phyloP scores from a whole-genome alignment of 2,797 vertebrate genomes.

The Thripadectes ignobilis region DNA sequence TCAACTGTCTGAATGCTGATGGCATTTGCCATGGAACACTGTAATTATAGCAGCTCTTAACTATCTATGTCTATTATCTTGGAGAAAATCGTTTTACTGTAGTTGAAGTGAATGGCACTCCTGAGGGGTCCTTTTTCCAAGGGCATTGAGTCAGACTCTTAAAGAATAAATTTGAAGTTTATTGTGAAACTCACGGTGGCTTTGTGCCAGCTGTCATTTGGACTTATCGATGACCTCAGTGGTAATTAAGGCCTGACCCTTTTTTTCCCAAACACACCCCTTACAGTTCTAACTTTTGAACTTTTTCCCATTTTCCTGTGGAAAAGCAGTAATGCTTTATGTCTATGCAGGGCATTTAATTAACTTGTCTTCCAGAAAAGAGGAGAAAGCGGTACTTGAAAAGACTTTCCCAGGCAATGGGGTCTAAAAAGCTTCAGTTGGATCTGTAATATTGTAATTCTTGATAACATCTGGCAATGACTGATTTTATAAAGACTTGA shows the following conservation, averaged over 20 bases:
- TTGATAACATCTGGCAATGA: neutral
- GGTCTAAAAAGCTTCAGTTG: neutral
- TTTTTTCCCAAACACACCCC: neutral
- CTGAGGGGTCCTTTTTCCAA: neutral
- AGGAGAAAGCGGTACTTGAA: neutral
- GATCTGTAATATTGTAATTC: neutral
- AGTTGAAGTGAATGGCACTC: neutral
- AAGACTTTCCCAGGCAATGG: neutral
- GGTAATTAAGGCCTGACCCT: conserved; percentile 14
- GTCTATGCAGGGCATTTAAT: neutral
- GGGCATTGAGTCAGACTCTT: neutral
- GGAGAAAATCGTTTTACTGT: neutral
- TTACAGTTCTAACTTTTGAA: conserved; percentile 27
- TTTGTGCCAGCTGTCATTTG: conserved; percentile 1
- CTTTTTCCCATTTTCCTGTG: conserved; percentile 18
- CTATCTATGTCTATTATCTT: neutral
- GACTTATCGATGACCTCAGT: neutral
- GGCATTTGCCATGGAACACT: neutral
- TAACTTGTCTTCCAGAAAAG: neutral
- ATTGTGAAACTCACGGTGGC: neutral
- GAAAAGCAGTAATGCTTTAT: neutral
- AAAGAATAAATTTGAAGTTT: neutral
- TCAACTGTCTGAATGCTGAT: neutral
- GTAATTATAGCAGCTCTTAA: neutral
- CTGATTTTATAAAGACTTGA: neutral